Evolutionary conservation across 2,797 vertebrate species (phyloP).

Genomic region (Crenuchus spilurus): DNA sequence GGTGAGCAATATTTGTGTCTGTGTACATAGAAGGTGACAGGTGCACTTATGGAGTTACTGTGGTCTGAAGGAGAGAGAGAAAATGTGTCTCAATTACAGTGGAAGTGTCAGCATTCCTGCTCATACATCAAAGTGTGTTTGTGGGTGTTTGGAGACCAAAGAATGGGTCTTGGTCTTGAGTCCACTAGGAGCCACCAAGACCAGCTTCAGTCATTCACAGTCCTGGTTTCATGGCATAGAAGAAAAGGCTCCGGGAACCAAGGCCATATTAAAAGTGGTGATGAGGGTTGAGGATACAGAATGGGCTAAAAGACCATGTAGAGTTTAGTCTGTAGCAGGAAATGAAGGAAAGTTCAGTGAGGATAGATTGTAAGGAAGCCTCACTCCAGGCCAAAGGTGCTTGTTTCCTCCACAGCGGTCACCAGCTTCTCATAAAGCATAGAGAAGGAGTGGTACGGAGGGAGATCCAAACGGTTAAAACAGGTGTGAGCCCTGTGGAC

Average conservation of each 20-base stretch:
- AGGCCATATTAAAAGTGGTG: slow-evolving; percentile 20
- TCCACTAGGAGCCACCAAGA: slow-evolving; percentile 5
- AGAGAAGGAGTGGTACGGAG: slow-evolving; percentile 95
- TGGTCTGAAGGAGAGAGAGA: background rate
- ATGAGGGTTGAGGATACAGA: slow-evolving; percentile 20
- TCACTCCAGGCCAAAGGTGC: slow-evolving; percentile 96
- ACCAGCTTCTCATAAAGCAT: slow-evolving; percentile 97
- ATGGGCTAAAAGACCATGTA: background rate
- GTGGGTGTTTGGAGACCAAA: slow-evolving; percentile 36
- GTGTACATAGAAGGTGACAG: background rate
- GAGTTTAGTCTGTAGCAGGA: background rate
- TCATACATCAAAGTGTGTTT: slow-evolving; percentile 16
- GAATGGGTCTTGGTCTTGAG: background rate
- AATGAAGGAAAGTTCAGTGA: background rate
- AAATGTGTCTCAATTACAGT: slow-evolving; percentile 11
- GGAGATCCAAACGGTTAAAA: slow-evolving; percentile 96
- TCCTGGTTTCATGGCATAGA: slow-evolving; percentile 1
- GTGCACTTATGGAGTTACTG: background rate
- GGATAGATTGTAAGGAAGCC: slow-evolving; percentile 2
- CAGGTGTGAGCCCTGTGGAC: slow-evolving; percentile 92
- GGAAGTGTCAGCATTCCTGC: slow-evolving; percentile 18
- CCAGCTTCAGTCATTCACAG: background rate
- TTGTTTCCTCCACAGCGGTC: slow-evolving; percentile 96
- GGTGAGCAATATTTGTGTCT: background rate
- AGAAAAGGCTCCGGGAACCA: slow-evolving; percentile 1